Conservation (phyloP, 1,140 invertebrate genomes). For the Conopomorpha cramerella region DNA sequence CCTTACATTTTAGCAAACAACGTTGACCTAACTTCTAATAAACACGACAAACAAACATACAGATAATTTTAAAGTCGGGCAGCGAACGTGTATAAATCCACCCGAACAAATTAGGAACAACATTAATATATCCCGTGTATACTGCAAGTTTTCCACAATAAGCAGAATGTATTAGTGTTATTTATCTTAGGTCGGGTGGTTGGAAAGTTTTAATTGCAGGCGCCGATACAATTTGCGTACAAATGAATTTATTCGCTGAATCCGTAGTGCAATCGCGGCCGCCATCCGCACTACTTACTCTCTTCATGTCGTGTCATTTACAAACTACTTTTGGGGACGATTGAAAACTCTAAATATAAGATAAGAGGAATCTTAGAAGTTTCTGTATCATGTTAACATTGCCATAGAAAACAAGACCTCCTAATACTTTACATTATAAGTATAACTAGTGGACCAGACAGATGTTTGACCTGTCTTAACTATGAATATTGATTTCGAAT, state of each 20-base stretch:
- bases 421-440: too few relatives aligned
- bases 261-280: constrained; percentile 49
- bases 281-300: too few relatives aligned
- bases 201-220: constrained; percentile 60
- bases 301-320: too few relatives aligned
- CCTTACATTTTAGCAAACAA: not conserved
- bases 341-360: too few relatives aligned
- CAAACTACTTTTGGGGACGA: too few relatives aligned
- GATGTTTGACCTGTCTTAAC: too few relatives aligned
- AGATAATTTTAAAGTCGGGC: constrained; percentile 27
- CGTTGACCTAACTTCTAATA: constrained; percentile 7
- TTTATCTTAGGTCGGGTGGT: constrained; percentile 55
- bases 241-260: constrained; percentile 60
- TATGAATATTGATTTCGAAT: too few relatives aligned
- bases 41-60: constrained; percentile 23
- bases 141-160: constrained; percentile 50
- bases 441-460: too few relatives aligned
- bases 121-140: constrained; percentile 55
- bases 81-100: constrained; percentile 31
- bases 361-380: too few relatives aligned
- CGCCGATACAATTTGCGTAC: constrained; percentile 59
- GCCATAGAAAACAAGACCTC: too few relatives aligned
- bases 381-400: too few relatives aligned
- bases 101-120: constrained; percentile 56
- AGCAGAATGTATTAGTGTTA: constrained; percentile 59